phyloP scores from a whole-genome alignment of 2,888 invertebrate species.

The Chrysodeixis includens region DNA sequence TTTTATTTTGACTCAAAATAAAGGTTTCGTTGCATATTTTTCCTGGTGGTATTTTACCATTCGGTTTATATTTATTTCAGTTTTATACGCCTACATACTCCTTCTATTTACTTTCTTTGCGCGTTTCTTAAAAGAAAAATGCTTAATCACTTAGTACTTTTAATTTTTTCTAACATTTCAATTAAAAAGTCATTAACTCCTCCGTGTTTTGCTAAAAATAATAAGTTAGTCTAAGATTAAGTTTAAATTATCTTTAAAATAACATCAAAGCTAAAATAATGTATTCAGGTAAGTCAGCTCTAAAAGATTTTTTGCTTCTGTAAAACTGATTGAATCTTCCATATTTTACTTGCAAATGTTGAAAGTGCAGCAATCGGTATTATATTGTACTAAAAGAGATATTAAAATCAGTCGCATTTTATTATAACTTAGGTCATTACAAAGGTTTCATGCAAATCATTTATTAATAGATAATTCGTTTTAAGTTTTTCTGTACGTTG shows the following conservation, averaged over 20 bases:
- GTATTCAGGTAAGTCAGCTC: background rate
- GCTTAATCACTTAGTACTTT: too few species aligned
- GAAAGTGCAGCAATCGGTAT: conserved; percentile 12
- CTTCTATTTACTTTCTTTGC: too few species aligned
- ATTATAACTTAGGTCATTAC: conserved; percentile 16
- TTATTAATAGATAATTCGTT: conserved; percentile 12
- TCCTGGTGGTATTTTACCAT: too few species aligned
- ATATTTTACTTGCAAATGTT: background rate
- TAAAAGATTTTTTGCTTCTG: background rate
- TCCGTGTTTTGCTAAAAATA: too few species aligned
- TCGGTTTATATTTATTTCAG: too few species aligned
- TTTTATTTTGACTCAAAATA: too few species aligned
- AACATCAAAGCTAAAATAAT: background rate
- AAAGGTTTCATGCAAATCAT: conserved; percentile 22
- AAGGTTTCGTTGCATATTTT: too few species aligned
- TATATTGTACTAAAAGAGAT: conserved; percentile 9
- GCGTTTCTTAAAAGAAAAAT: too few species aligned
- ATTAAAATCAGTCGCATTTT: conserved; percentile 22
- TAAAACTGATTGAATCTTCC: background rate
- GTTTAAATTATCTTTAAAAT: background rate
- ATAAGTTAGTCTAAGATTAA: background rate
- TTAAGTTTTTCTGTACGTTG: too few species aligned
- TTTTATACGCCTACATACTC: too few species aligned
- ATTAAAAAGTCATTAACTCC: too few species aligned
- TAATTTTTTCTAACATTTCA: too few species aligned